Conservation (phyloP, 2,888 invertebrate species). For the Eudasyphora cyanicolor region DNA sequence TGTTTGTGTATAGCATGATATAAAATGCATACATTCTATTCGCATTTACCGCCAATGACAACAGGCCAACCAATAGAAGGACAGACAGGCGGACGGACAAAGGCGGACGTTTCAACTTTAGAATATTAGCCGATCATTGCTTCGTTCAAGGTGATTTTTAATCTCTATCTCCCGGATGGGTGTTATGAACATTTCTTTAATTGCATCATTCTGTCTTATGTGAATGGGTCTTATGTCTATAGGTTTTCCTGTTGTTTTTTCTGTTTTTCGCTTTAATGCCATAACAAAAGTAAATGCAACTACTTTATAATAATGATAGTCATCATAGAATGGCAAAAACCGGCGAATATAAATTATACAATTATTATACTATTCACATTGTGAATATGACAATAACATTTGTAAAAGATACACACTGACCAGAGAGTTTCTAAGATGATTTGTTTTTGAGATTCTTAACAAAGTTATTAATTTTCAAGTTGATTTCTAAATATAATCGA, state of each 20-base stretch:
- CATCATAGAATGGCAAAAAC: constrained; percentile 24
- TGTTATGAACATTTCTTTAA: constrained; percentile 8
- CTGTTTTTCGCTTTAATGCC: too few relatives aligned
- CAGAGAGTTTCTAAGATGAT: neutral
- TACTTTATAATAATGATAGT: constrained; percentile 2
- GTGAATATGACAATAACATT: neutral
- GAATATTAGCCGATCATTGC: neutral
- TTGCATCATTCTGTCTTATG: constrained; percentile 9
- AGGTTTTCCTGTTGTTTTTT: constrained; percentile 9
- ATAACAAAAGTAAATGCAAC: neutral
- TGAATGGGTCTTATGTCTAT: neutral
- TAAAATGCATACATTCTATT: constrained; percentile 31
- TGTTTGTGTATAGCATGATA: constrained; percentile 6
- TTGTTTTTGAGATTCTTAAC: too few relatives aligned
- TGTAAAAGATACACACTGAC: neutral
- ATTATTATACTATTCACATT: neutral
- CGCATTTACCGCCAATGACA: neutral
- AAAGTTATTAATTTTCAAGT: too few relatives aligned
- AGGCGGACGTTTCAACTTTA: neutral
- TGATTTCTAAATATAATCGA: too few relatives aligned
- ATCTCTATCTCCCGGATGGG: neutral
- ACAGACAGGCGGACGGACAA: neutral
- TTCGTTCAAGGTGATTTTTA: constrained; percentile 22
- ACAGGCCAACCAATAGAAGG: neutral
- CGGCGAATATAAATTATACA: too few relatives aligned